A percentile compares a stretch with the other conserved stretches of the same genome.
Conservation (phyloP, 2,797 vertebrate species). For the Smutsia temminckii region DNA sequence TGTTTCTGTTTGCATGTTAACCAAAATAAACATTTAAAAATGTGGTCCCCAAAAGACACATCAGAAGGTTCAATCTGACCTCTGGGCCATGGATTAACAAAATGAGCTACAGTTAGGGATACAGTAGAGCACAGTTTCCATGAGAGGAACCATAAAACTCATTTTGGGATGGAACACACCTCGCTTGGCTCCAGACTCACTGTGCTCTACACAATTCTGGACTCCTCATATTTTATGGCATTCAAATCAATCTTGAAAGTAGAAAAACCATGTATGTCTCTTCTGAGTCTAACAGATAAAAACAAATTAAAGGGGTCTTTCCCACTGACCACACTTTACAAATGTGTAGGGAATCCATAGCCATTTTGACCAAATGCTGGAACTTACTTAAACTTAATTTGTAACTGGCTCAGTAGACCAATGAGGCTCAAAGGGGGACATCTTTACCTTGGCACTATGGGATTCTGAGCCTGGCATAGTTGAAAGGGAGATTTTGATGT, state of each 20-base stretch:
- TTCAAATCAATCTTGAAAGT: background rate
- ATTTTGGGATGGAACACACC: fast-evolving
- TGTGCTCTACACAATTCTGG: background rate
- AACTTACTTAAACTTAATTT: background rate
- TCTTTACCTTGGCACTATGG: background rate
- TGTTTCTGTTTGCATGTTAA: background rate
- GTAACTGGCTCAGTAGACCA: background rate
- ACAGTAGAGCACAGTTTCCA: background rate
- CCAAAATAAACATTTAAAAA: background rate
- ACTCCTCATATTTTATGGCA: background rate
- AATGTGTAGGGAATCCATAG: background rate
- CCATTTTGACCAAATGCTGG: background rate
- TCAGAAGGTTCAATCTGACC: background rate
- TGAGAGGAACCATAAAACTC: background rate
- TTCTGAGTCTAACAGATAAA: conserved; percentile 2
- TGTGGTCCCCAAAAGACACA: background rate
- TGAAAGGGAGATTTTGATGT: background rate
- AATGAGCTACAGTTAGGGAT: background rate
- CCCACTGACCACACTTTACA: background rate
- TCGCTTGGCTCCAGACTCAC: background rate
- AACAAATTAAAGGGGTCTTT: conserved; percentile 35
- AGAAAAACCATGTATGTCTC: background rate
- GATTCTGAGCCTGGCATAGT: background rate
- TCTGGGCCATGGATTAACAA: background rate
- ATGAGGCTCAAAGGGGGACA: background rate